Conservation (phyloP, 1,140 invertebrate genomes). For the Capitella teleta region DNA sequence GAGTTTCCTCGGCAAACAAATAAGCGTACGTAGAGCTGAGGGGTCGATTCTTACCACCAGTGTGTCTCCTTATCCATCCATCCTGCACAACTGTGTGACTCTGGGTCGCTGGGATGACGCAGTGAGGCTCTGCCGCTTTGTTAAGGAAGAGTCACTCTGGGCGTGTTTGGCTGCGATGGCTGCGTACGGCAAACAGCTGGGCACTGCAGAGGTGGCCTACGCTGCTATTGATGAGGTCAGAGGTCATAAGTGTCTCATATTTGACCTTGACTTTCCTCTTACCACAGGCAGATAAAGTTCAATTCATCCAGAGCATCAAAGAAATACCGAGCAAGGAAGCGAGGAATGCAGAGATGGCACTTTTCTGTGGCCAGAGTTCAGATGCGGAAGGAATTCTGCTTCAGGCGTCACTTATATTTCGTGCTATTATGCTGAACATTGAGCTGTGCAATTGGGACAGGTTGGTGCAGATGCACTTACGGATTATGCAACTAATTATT, state of each 20-base stretch:
- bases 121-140: slow-evolving; percentile 61
- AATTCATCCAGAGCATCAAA: slow-evolving; percentile 75
- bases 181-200: slow-evolving; percentile 62
- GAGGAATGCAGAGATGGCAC: slow-evolving; percentile 64
- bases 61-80: slow-evolving; percentile 56
- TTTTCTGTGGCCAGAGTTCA: slow-evolving; percentile 63
- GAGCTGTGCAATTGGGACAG: slow-evolving; percentile 74
- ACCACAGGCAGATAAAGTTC: slow-evolving; percentile 69
- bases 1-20: slow-evolving; percentile 65
- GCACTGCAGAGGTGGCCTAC: slow-evolving; percentile 83
- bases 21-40: slow-evolving; percentile 60
- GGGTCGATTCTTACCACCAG: slow-evolving; percentile 53
- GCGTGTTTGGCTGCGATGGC: slow-evolving; percentile 78
- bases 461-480: slow-evolving; percentile 44
- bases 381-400: slow-evolving; percentile 74
- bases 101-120: slow-evolving; percentile 63
- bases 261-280: slow-evolving; percentile 6
- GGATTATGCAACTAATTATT: too few species aligned
- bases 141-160: slow-evolving; percentile 76
- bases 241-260: slow-evolving; percentile 1
- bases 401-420: slow-evolving; percentile 60
- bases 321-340: slow-evolving; percentile 49
- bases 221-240: slow-evolving; percentile 68
- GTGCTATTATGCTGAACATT: slow-evolving; percentile 72
- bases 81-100: slow-evolving; percentile 53